Conservation (phyloP, 1,140 invertebrate species). For the Euwallacea similis region DNA sequence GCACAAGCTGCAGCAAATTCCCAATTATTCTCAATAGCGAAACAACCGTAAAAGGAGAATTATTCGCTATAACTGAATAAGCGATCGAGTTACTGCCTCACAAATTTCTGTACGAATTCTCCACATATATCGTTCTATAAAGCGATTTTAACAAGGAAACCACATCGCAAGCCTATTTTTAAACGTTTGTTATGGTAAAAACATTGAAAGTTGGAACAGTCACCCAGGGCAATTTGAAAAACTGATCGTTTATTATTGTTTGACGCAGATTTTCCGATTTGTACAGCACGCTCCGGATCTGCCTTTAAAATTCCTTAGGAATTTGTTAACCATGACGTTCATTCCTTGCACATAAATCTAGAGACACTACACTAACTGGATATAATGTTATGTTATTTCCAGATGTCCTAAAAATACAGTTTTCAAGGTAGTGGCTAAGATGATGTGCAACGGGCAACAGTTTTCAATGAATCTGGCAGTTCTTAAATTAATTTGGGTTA, state of each 20-base stretch:
- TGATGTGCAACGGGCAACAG: slow-evolving; percentile 3
- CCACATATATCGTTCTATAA: not conserved
- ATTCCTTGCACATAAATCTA: no score
- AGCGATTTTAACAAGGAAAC: slow-evolving; percentile 13
- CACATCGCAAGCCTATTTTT: slow-evolving; percentile 1
- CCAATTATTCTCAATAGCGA: not conserved
- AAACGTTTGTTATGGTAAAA: slow-evolving; percentile 27
- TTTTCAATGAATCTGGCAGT: slow-evolving; percentile 4
- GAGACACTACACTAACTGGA: no score
- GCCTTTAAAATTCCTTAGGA: no score
- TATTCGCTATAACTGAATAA: not conserved
- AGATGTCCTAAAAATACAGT: slow-evolving; percentile 13
- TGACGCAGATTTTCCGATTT: slow-evolving; percentile 10
- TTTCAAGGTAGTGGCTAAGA: not conserved
- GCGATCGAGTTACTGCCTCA: not conserved
- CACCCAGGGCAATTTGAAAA: slow-evolving; percentile 1
- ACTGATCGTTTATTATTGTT: slow-evolving; percentile 22
- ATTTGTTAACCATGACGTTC: no score
- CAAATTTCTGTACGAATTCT: not conserved
- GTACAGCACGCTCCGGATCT: no score
- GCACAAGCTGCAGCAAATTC: not conserved
- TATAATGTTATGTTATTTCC: not conserved
- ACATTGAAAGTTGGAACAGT: not conserved
- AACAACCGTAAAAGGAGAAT: not conserved
- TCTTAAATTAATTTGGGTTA: slow-evolving; percentile 17